phyloP scores from a whole-genome alignment of 2,797 vertebrate genomes.

The Agapornis canus region DNA sequence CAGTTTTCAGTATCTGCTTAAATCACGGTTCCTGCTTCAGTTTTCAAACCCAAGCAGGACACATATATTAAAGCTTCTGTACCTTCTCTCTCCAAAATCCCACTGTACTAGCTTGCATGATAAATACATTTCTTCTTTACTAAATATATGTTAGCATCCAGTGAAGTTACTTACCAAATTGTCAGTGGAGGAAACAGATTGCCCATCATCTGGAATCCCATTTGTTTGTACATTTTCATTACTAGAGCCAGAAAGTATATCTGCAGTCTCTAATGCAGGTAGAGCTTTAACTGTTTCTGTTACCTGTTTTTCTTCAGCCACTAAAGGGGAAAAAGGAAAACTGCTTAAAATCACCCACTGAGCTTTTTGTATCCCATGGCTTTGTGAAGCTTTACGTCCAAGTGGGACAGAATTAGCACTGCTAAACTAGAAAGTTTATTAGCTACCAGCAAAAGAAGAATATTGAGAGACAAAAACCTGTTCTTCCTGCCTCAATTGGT shows the following conservation, averaged over 20 bases:
- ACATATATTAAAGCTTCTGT: background rate
- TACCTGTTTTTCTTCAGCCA: constrained; percentile 70
- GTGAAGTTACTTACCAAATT: constrained; percentile 84
- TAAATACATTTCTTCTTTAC: background rate
- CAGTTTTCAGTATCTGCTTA: background rate
- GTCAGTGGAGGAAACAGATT: constrained; percentile 91
- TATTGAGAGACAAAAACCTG: background rate
- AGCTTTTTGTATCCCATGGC: background rate
- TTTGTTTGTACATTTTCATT: constrained; percentile 87
- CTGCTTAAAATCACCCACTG: background rate
- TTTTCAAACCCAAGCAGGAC: background rate
- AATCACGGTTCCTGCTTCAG: background rate
- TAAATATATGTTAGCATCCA: background rate
- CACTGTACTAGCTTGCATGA: background rate
- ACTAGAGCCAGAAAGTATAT: constrained; percentile 71
- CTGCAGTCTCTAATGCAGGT: constrained; percentile 71
- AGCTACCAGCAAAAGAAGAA: background rate
- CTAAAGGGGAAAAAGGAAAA: constrained; percentile 55
- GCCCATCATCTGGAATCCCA: constrained; percentile 89
- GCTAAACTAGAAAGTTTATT: background rate
- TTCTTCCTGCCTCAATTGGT: background rate
- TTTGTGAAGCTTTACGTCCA: background rate
- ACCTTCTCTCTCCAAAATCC: background rate
- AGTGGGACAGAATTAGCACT: background rate
- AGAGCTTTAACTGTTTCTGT: constrained; percentile 17